Base-by-base conservation (phyloP, 2,113 vertebrate species). In the Syrmaticus mikado region DNA sequence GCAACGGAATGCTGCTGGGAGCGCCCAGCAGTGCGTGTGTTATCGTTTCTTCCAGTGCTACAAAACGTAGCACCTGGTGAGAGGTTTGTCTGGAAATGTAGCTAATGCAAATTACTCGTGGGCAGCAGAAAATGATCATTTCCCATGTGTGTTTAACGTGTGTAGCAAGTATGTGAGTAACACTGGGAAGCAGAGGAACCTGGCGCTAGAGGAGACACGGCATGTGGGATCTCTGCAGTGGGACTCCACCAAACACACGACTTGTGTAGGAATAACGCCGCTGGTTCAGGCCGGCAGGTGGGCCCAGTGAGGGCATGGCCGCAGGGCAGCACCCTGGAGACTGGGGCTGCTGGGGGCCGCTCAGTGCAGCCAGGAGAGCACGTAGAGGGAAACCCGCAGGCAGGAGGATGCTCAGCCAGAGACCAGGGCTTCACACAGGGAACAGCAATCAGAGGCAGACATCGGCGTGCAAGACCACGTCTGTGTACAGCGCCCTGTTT, bases 1-100 rank as follows among this genome's bases (percentile, higher is more conserved):
- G 32, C 90, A 95, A 94, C 50, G 91, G 90, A 93, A 71, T 13
- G 71, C 82, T 96, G 70, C 87, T 93, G 94, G 89, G 83, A 93
- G 90, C 82, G 34, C 3, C 41, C 62, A 83, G 89, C 62, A 55
- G 79, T 11, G 89, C 70, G 77, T 82, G 92, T 87, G 79, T 81
- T 89, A 92, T 58, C 92, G 64, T 87, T 83, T 90, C 91, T 94
- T 95, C 85, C 78, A 78, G 82, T 77, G 72, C 40, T 64, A 82
- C 76, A 52, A 94, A 92, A 89, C 41, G 15, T 43, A 32, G 53
- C 53, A 13, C 30, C 30, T 18, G 17, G 28, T 32, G 28, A 55
- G 28, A 55, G 53, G 16, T 55, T 19, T 5, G 53, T 32, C 53
- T 55, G 53, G 53, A 55, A 55, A 55, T 10, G 53, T 10, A 32